phyloP scores from a whole-genome alignment of 2,113 vertebrate species.

The Chionis minor region DNA sequence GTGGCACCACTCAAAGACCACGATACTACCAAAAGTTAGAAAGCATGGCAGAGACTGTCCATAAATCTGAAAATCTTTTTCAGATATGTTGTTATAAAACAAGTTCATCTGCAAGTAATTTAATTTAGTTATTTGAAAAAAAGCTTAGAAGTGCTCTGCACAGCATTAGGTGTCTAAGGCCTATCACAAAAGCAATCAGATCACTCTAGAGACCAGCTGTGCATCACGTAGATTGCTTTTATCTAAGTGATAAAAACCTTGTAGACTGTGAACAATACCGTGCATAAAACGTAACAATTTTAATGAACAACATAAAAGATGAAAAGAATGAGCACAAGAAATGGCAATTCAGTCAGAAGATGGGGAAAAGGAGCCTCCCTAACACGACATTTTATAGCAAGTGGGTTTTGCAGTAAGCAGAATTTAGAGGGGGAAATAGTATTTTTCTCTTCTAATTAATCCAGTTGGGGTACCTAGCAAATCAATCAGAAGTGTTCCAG shows the following conservation, averaged over 20 bases:
- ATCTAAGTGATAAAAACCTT: conserved; percentile 73
- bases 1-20: background rate
- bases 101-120: conserved; percentile 42
- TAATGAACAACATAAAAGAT: conserved; percentile 68
- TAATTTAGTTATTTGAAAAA: conserved; percentile 46
- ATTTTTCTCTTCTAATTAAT: conserved; percentile 40
- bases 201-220: conserved; percentile 59
- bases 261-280: conserved; percentile 65
- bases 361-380: background rate
- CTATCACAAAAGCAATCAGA: conserved; percentile 62
- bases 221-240: conserved; percentile 68
- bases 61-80: conserved; percentile 13
- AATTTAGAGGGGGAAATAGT: background rate
- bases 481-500: background rate
- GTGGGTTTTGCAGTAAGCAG: conserved; percentile 12
- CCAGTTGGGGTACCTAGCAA: background rate
- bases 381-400: conserved; percentile 38
- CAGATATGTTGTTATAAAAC: background rate
- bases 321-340: conserved; percentile 40
- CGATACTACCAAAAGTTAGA: background rate
- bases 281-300: conserved; percentile 61
- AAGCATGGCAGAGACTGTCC: background rate
- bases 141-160: background rate
- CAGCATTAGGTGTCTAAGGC: conserved; percentile 46
- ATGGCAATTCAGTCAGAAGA: conserved; percentile 23